A percentile compares a stretch with the other conserved stretches of the same genome.
phyloP scores from a whole-genome alignment of 2,113 vertebrate genomes.

The Peromyscus maniculatus region DNA sequence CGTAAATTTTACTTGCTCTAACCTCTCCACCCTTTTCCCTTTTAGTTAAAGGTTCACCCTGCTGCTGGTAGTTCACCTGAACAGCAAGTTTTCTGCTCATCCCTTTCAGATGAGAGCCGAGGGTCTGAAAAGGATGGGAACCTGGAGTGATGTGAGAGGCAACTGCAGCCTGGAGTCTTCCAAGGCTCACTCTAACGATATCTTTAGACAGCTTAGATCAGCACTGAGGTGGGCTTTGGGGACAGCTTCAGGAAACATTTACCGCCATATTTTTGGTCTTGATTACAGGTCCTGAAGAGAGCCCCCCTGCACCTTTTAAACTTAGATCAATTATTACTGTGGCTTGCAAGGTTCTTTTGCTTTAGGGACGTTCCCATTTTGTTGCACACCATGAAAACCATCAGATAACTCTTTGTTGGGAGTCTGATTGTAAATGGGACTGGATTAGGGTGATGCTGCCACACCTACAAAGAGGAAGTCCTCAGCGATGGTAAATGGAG shows the following conservation, averaged over 20 bases:
- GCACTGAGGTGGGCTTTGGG: not conserved
- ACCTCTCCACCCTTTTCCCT: not conserved
- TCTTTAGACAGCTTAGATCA: not conserved
- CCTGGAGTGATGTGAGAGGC: not conserved
- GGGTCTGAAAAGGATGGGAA: no score
- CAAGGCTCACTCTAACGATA: not conserved
- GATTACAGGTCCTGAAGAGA: not conserved
- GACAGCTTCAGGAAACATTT: not conserved
- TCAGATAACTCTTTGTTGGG: not conserved
- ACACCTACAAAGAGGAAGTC: not conserved
- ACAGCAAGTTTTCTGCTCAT: not conserved
- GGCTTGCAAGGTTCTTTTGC: not conserved
- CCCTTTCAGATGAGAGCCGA: not conserved
- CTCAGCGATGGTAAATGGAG: constrained; percentile 42
- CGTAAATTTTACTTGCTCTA: not conserved
- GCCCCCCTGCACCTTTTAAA: no score
- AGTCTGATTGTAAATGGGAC: constrained; percentile 71
- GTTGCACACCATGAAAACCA: not conserved
- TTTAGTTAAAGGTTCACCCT: not conserved
- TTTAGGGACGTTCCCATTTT: not conserved
- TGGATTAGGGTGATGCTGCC: not conserved
- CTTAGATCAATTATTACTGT: not conserved
- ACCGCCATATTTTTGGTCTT: not conserved
- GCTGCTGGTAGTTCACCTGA: not conserved
- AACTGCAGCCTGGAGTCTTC: not conserved